Base-by-base conservation (phyloP, 2,113 vertebrate genomes). In the Pluvialis apricaria region DNA sequence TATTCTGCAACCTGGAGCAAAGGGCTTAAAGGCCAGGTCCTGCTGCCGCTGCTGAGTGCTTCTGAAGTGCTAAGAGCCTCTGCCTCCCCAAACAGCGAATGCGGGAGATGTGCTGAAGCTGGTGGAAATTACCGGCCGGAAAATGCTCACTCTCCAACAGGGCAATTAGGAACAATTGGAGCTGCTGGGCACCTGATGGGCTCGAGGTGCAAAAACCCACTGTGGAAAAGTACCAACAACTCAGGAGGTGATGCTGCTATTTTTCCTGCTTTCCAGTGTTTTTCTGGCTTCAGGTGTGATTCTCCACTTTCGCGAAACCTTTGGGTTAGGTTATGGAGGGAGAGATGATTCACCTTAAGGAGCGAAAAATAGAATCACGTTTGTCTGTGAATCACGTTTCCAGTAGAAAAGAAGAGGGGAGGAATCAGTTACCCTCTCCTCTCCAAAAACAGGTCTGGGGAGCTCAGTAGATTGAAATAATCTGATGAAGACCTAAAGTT, bases 21-120 rank as follows among this genome's bases (percentile, higher is more conserved):
- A 86, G 47, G 29, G 57, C n/a, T 66, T 32, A 36, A 75, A 85
- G 64, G 82, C 10, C 77, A 47, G 68, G 55, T 47, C 52, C 55
- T 70, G 44, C 60, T 31, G 79, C 52, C 32, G 29, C 70, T 24
- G 22, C 45, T 18, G 52, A 81, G 76, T 3, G 45, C 20, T 61
- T 45, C 71, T 31, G 75, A 21, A 69, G 76, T 7, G 66, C 86
- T 32, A 7, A 52, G 75, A 69, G 92, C 76, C 42, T 45, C 73
- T 42, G 36, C 58, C 32, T 91, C 54, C 62, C 20, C 5, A 4
- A 5, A 5, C 32, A 31, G 68, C 9, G 1, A 32, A 6, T 0
- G 38, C 9, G 57, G 6, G 57, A 31, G 45, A 14, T 2, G 26
- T 10, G 51, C 55, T 18, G 60, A 79, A 61, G 55, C 64, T 21